Base-by-base conservation (phyloP, 1,140 invertebrate species). In the Hermatobates lingyangjiaoensis region DNA sequence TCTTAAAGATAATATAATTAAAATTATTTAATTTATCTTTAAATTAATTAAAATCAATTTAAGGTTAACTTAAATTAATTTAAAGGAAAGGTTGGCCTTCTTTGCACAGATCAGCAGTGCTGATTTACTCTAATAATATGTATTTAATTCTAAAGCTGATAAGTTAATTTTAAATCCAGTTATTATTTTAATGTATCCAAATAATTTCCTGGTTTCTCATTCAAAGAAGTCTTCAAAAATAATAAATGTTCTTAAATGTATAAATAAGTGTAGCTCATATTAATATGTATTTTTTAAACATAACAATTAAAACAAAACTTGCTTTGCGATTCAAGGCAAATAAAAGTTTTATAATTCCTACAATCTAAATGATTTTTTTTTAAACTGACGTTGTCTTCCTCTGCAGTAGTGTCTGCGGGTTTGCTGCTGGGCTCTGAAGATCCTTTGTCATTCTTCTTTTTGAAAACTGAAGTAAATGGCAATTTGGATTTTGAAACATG, bases 381-480 rank as follows among this genome's bases (percentile, higher is more conserved):
- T 10, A 12, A 10, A 12, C 20, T 34, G 25, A 54, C 53, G 25
- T 45, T 45, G 26, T 47, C 48, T 26, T 54, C 48, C 30, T 50
- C 23, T 3, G 23, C 44, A 10, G 53, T 24, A 14, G 25, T 44
- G 15, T 51, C 34, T 28, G 24, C 15, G n/a, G 30, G 4, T 25
- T 54, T 3, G 12, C n/a, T 1, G 18, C 7, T 25, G 20, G 7
- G 45, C 10, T 53, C 52, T 2, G 46, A 3, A 10, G 28, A 2
- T 15, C 25, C 26, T 25, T 54, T 51, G 21, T 47, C 45, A 23
- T 30, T 21, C 28, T 51, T 51, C 38, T 54, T 54, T 34, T 54
- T 54, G 45, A 54, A 54, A 1, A 50, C 48, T 0, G 48, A 24
- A 26, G 44, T 47, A 20, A 54, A 51, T 5, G 27, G 30, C 10